Base-by-base conservation (phyloP, 1,140 invertebrate genomes). In the Augochlora pura region DNA sequence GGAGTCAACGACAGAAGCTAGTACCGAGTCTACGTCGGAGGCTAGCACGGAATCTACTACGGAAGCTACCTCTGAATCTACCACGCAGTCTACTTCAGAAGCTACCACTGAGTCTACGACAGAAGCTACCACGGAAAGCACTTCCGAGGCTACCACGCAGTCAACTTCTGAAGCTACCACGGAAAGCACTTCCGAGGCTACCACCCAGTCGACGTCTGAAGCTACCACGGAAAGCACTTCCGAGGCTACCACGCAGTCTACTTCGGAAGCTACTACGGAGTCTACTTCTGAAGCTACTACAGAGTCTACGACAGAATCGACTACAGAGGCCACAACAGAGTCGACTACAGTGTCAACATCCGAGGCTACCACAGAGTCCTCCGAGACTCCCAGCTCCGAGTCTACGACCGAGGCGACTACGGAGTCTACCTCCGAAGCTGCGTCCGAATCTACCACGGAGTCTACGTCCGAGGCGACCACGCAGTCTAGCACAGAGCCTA, bases 1-100 rank as follows among this genome's bases (percentile, higher is more conserved):
- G 42, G 77, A 81, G 74, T 83, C 83, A 69, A 80, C 86, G 25
- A 87, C 88, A 38, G 77, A 85, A 65, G 77, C 77, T 72, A 84
- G 78, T 9, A 91, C 91, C 1, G 77, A 84, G 77, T 71, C 77
- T 70, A 84, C 88, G 12, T 90, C 87, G 27, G 85, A 79, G 59
- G 39, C 71, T 25, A 72, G 78, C 52, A 84, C 80, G 3, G 46
- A 52, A 14, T 71, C 62, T 68, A 87, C 84, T 5, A 80, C 86
- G 0, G 79, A 80, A 67, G 14, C 38, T 16, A 62, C 73, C 16
- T 65, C 76, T 7, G 79, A 73, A 69, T 38, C 76, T 0, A 63
- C 57, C 63, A 77, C 74, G 52, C 77, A 80, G 32, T 78, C 77
- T 16, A 65, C 83, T 65, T 73, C 70, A 14, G 71, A 71, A n/a